Evolutionary conservation across 2,113 vertebrate species (phyloP).

Genomic region (Alligator sinensis): DNA sequence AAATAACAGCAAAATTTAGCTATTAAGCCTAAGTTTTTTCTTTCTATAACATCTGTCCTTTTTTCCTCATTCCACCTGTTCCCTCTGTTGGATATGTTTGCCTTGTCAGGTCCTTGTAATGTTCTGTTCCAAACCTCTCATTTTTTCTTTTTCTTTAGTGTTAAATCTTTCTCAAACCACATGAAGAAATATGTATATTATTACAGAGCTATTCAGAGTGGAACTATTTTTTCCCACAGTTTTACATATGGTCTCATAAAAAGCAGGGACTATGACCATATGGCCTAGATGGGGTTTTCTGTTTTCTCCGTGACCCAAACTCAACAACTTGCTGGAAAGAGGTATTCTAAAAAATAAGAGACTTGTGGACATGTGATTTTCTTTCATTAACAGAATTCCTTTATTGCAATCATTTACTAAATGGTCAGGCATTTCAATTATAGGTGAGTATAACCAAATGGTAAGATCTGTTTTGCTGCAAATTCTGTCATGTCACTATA

Average conservation of each 20-base stretch:
- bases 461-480: accelerated
- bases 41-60: not conserved
- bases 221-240: not conserved
- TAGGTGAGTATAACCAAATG: not conserved
- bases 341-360: not conserved
- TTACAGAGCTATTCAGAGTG: not conserved
- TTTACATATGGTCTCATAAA: not conserved
- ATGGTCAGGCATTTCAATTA: not conserved
- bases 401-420: not conserved
- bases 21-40: slow-evolving; percentile 16
- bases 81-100: not conserved
- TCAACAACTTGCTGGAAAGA: not conserved
- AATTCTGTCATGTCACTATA: not conserved
- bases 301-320: not conserved
- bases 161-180: not conserved
- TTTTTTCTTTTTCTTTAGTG: not conserved
- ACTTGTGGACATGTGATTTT: not conserved
- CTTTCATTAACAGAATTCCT: not conserved
- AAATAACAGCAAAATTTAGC: slow-evolving; percentile 10
- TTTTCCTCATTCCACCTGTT: slow-evolving; percentile 39
- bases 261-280: not conserved
- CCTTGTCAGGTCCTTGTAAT: not conserved
- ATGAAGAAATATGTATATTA: not conserved
- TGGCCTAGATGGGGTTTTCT: not conserved
- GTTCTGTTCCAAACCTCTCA: not conserved